Evolutionary conservation across 2,797 vertebrate genomes (phyloP).

Genomic region (Catamblyrhynchus diadema): DNA sequence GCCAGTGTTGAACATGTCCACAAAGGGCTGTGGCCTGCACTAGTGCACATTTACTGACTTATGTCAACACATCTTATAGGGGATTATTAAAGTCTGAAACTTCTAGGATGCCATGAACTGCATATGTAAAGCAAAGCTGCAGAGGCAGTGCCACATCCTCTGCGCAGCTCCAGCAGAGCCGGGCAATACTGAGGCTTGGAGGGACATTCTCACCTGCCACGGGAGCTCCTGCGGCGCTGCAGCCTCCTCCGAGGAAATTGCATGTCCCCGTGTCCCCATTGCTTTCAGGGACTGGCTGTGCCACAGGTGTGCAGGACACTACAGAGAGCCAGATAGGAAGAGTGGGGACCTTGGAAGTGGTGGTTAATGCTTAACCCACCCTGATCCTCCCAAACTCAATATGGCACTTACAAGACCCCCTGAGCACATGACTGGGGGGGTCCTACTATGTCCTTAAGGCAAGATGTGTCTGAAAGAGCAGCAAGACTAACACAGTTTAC

Average conservation of each 20-base stretch:
- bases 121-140: not conserved
- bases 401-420: not conserved
- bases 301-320: conserved; percentile 34
- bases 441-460: not conserved
- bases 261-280: conserved; percentile 4
- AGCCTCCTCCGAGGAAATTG: conserved; percentile 43
- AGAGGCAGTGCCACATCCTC: not conserved
- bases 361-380: conserved; percentile 17
- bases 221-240: conserved; percentile 39
- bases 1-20: not conserved
- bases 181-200: not conserved
- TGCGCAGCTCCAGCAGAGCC: not conserved
- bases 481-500: not conserved
- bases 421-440: not conserved
- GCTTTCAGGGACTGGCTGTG: conserved; percentile 44
- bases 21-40: not conserved
- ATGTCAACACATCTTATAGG: not conserved
- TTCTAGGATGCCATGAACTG: not conserved
- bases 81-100: not conserved
- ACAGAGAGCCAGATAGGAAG: conserved; percentile 59
- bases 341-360: conserved; percentile 36
- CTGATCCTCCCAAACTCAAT: conserved; percentile 5
- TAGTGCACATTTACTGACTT: not conserved
- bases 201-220: conserved; percentile 34
- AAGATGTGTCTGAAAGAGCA: not conserved